Evolutionary conservation across 2,797 vertebrate genomes (phyloP).

Genomic region (Darevskia nairensis): DNA sequence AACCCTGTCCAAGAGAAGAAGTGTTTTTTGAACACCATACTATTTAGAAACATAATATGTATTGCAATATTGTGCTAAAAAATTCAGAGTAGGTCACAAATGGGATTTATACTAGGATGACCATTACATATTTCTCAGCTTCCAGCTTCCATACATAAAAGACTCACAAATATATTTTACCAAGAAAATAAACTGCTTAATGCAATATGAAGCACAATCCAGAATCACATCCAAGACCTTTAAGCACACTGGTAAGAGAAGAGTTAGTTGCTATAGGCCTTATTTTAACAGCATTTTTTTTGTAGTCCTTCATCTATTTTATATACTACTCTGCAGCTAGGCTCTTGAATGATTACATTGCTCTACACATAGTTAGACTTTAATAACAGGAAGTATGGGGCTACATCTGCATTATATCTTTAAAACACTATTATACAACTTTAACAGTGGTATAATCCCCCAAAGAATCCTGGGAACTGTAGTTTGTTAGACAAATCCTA

Average conservation of each 20-base stretch:
- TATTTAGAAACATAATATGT: conserved; percentile 41
- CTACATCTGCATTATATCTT: no score
- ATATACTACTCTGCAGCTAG: no score
- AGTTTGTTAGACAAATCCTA: no score
- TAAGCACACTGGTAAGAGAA: not conserved
- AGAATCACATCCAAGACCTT: not conserved
- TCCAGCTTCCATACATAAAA: conserved; percentile 18
- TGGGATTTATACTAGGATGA: conserved; percentile 14
- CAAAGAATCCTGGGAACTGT: no score
- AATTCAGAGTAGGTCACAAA: not conserved
- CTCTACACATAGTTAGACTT: no score
- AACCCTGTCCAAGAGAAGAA: conserved; percentile 45
- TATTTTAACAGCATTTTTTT: no score
- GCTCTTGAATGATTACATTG: no score
- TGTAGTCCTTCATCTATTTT: no score
- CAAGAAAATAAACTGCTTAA: not conserved
- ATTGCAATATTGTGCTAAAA: not conserved
- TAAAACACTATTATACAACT: no score
- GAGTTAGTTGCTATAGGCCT: not conserved
- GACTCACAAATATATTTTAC: not conserved
- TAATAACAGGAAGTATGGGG: no score
- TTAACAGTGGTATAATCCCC: no score
- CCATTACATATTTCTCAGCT: conserved; percentile 11
- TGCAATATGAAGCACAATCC: not conserved
- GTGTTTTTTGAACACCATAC: not conserved